Base-by-base conservation (phyloP, 2,888 invertebrate species). In the Trissoscelio sp. region DNA sequence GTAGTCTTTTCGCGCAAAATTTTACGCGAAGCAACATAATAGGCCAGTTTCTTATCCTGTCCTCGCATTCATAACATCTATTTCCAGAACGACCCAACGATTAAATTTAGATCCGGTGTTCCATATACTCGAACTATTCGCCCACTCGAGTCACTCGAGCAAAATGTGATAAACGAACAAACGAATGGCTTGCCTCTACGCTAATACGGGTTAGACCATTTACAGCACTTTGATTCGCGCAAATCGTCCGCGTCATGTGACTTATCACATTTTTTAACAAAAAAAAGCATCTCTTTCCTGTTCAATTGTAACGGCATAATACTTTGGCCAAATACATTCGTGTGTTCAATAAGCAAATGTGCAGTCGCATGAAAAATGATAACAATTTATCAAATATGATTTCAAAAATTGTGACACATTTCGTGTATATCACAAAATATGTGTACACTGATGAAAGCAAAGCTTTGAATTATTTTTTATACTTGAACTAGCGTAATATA, bases 1-100 rank as follows among this genome's bases (percentile, higher is more conserved):
- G 34, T 42, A 70, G 42, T 74, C 57, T 83, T 74, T 80, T 78
- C 51, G 53, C 70, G 66, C 73, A 60, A 78, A 78, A 37, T 46
- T 78, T 73, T 83, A 73, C 70, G 67, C 78, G 77, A 57, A 79
- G 86, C 83, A 86, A 84, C 86, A 88, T 88, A 87, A 87, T 88
- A 83, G 86, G 82, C 85, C 83, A 85, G 85, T 89, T 87, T 90
- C 90, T 91, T 87, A 89, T 90, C 89, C 89, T 91, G 91, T 90
- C 91, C 91, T 91, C 91, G 90, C 89, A 91, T 90, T 90, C 90
- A 91, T 91, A 91, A 91, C 88, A 89, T 91, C 91, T 91, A 91
- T 91, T 91, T 91, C 89, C 91, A 91, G 91, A 91, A 86, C 90
- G 88, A 88, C 88, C 89, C 88, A 87, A 86, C 86, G 85, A 86